Conservation (phyloP, 92 coral and sea anemone genomes). For the Chrysogorgia sp. region DNA sequence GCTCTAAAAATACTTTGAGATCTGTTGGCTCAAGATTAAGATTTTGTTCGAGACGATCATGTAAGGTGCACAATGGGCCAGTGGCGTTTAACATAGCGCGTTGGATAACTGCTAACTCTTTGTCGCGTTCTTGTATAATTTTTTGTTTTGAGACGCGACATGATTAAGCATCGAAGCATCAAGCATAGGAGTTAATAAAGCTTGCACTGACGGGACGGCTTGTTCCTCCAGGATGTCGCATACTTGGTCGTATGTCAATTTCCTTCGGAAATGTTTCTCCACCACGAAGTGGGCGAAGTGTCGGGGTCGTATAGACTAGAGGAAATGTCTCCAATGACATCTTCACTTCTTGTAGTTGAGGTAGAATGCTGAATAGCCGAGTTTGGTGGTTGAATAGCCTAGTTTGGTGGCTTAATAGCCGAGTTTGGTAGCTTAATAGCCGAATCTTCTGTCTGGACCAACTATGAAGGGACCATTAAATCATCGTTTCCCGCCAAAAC, state of each 20-base stretch:
- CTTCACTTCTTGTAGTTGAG: not conserved
- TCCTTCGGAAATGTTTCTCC: constrained; percentile 60
- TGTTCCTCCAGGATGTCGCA: constrained; percentile 49
- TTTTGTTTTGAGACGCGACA: constrained; percentile 27
- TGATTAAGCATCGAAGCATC: constrained; percentile 49
- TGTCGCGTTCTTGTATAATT: constrained; percentile 45
- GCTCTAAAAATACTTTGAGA: not conserved
- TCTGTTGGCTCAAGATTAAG: not conserved
- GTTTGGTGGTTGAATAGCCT: not conserved
- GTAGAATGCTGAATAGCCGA: too few species aligned
- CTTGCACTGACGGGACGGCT: constrained; percentile 49
- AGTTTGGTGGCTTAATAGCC: constrained; percentile 14
- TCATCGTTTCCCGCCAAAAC: constrained; percentile 8
- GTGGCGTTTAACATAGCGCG: constrained; percentile 17
- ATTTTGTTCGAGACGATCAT: too few species aligned
- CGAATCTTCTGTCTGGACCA: not conserved
- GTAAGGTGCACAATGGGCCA: constrained; percentile 36
- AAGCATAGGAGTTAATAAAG: constrained; percentile 35
- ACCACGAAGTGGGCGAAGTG: not conserved
- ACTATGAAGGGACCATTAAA: not conserved
- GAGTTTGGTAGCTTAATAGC: constrained; percentile 17
- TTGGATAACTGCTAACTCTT: constrained; percentile 29
- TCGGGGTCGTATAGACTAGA: too few species aligned
- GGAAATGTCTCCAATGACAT: not conserved
- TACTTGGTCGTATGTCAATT: constrained; percentile 52